Base-by-base conservation (phyloP, 2,888 invertebrate species). In the Synergus itoensis region DNA sequence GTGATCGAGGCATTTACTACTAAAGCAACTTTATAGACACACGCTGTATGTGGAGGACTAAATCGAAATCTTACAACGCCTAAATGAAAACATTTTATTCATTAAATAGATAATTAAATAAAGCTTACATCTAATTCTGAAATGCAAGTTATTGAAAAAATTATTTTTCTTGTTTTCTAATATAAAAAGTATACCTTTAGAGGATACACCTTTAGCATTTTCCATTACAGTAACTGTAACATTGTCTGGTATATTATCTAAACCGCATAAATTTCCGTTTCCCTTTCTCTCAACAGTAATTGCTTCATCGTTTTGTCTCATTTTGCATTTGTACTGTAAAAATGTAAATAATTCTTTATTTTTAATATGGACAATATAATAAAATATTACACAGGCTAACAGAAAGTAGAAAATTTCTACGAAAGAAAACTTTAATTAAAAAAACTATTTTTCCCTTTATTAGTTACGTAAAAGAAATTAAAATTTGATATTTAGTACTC, bases 201-300 rank as follows among this genome's bases (percentile, higher is more conserved):
- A 67, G 65, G 83, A 78, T 77, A 73, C 63, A 53, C 80, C 80
- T 43, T 78, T 80, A 77, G 80, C 80, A 80, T 81, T 78, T 48
- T 12, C 73, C 81, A 83, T 83, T 53, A 80, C 77, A 67, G 69
- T 78, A 76, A 79, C 76, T 12, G 11, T 48, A 60, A 79, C 78
- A 5, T 78, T 78, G 60, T 82, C 80, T 82, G 81, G 81, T 80
- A 83, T 60, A 75, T 78, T 18, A 40, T 83, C 77, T 69, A 12
- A 45, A 64, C 41, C 79, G 60, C 83, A 83, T 63, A 45, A 62
- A 62, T 60, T 45, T 43, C 63, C 63, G 41, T 14, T 76, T 57
- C 8, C 40, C 41, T 41, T 60, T 8, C 8, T 18, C 7, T 12
- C 16, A 43, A 21, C 28, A 16, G n/a, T 16, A 4, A 53, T n/a